Percentiles rank a stretch among this genome's conserved stretches.
phyloP scores from a whole-genome alignment of 2,797 vertebrate genomes.

The Microchirus variegatus region DNA sequence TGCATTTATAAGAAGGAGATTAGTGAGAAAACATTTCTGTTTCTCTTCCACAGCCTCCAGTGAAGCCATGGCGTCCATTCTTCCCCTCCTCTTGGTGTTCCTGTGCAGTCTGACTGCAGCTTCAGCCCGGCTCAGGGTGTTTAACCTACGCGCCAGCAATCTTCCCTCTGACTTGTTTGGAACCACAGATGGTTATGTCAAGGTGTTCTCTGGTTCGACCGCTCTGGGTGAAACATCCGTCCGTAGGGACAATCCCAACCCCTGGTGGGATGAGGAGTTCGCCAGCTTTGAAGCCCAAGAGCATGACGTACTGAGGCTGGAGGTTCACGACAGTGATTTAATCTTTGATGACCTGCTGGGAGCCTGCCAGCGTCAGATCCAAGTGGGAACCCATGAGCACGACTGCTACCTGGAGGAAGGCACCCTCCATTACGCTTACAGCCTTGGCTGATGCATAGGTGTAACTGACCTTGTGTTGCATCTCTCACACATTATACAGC shows the following conservation, averaged over 20 bases:
- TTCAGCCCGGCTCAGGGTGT: constrained; percentile 39
- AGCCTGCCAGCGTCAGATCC: constrained; percentile 41
- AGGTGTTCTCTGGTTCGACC: constrained; percentile 14
- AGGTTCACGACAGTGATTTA: constrained; percentile 46
- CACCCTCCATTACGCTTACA: constrained; percentile 52
- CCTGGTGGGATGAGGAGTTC: constrained; percentile 61
- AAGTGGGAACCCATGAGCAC: constrained; percentile 34
- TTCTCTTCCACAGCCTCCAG: background rate
- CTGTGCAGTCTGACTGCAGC: constrained; percentile 18
- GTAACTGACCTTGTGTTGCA: background rate
- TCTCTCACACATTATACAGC: background rate
- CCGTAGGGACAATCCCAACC: constrained; percentile 5
- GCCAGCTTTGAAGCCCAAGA: background rate
- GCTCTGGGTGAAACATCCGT: constrained; percentile 42
- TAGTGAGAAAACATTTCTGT: background rate
- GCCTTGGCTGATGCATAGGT: constrained; percentile 14
- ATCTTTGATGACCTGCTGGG: constrained; percentile 35
- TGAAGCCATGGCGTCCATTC: constrained; percentile 32
- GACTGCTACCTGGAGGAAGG: constrained; percentile 58
- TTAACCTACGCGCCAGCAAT: constrained; percentile 26
- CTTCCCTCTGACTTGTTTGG: constrained; percentile 16
- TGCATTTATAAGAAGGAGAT: too few species aligned
- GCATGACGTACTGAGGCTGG: constrained; percentile 36
- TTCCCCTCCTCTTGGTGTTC: constrained; percentile 32
- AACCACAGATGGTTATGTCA: constrained; percentile 53